Conservation (phyloP, 92 coral and sea anemone genomes). For the Siderastrea radians region DNA sequence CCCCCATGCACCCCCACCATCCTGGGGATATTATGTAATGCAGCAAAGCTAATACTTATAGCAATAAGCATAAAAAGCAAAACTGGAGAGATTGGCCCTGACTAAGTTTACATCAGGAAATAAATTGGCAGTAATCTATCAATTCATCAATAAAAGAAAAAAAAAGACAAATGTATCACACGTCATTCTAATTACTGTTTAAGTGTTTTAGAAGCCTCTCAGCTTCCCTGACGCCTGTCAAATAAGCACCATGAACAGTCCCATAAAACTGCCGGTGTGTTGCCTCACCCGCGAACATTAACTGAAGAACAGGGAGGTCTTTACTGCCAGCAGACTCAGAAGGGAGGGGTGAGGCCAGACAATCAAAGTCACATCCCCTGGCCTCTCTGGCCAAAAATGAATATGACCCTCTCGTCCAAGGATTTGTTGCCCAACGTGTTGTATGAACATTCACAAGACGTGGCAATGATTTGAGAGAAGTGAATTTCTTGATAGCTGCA, state of each 20-base stretch:
- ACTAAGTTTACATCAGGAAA: too few species aligned
- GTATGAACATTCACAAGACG: slow-evolving; percentile 38
- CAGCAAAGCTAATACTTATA: too few species aligned
- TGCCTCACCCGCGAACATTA: slow-evolving; percentile 77
- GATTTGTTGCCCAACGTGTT: slow-evolving; percentile 61
- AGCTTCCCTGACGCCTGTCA: slow-evolving; percentile 74
- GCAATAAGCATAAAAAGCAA: too few species aligned
- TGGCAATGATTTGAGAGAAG: slow-evolving; percentile 37
- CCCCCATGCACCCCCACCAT: too few species aligned
- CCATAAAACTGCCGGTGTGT: slow-evolving; percentile 57
- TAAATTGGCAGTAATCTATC: too few species aligned
- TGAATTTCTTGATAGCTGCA: slow-evolving; percentile 39
- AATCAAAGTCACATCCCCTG: slow-evolving; percentile 52
- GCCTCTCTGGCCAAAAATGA: slow-evolving; percentile 46
- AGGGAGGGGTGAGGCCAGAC: slow-evolving; percentile 70
- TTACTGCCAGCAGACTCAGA: background rate
- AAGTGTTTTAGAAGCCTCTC: slow-evolving; percentile 27
- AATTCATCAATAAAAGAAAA: too few species aligned
- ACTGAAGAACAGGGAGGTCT: slow-evolving; percentile 33
- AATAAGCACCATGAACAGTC: slow-evolving; percentile 72
- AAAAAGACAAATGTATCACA: background rate
- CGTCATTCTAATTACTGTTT: background rate
- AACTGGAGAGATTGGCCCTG: too few species aligned
- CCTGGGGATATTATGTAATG: too few species aligned
- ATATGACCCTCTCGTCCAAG: slow-evolving; percentile 59